Base-by-base conservation (phyloP, 35 echinoderm and acorn worm genomes). In the Anneissia japonica region DNA sequence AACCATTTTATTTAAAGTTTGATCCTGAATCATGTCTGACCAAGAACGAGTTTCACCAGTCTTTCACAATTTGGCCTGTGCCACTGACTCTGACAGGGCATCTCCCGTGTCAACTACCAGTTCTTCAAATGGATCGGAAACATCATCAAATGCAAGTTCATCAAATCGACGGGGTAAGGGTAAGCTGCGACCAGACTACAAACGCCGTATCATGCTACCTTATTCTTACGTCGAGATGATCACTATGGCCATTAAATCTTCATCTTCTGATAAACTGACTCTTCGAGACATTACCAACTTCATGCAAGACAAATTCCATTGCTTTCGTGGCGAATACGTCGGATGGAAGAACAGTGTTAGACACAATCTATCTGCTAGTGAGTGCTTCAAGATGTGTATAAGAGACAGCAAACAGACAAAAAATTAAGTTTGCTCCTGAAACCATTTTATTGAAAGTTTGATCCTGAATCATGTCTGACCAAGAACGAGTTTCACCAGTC, bases 191-290 rank as follows among this genome's bases (percentile, higher is more conserved):
- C 92, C 84, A 34, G 35, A 84, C 7, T 87, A 94, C 51, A 64
- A 43, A 51, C 64, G 92, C 1, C 89, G 88, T 17, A 81, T 87
- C 41, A 94, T 87, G 35, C 92, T 84, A 0, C 88, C 92, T 1
- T 89, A 86, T 31, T 91, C 95, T 21, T 97, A 93, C 79, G 82
- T 88, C 6, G 95, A 97, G 83, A 79, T 97, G 40, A 97, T 97
- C 74, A 78, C 85, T 23, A 90, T 91, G 73, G 95, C 95, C 11
- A 91, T 97, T 31, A 36, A 82, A 40, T 93, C 95, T 0, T 97
- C 95, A n/a, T 77, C 81, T 19, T 72, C n/a, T 13, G 34, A 73
- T 3, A 89, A 86, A 43, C 72, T 93, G 30, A 97, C 95, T 7
- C 84, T 97, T 32, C 74, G 88, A 7, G 91, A 97, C 38, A 97